These are phyloP conservation scores for Scaptomyza cyrtandrae DNA, from an alignment of 2,888 invertebrate genomes.

Conservation along the genomic window DNA sequence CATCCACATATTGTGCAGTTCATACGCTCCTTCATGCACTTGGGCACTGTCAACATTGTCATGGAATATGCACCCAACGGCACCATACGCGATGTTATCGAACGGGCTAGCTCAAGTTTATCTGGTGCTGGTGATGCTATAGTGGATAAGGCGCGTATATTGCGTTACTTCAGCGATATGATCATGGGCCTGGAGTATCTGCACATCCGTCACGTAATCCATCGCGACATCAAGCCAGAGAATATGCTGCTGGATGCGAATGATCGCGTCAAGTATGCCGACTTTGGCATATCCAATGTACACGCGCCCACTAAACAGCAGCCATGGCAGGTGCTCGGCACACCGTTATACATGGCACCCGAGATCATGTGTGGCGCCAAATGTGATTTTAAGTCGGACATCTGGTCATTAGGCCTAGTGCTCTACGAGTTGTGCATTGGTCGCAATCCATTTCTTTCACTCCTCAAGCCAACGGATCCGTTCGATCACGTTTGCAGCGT, in stretches of 20 bases:
- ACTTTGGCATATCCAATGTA: constrained; percentile 87
- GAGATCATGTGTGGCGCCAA: constrained; percentile 88
- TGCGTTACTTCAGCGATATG: constrained; percentile 84
- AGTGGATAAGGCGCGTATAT: constrained; percentile 62
- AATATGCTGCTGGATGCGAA: constrained; percentile 89
- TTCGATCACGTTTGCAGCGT: constrained; percentile 62
- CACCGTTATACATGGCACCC: constrained; percentile 91
- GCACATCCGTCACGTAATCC: constrained; percentile 85
- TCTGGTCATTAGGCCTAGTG: constrained; percentile 90
- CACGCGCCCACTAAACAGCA: constrained; percentile 64
- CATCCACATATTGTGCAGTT: constrained; percentile 83
- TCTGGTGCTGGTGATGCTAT: constrained; percentile 13
- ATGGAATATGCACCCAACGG: constrained; percentile 83
- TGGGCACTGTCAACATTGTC: constrained; percentile 80
- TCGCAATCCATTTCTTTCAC: constrained; percentile 66
- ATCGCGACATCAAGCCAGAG: constrained; percentile 90
- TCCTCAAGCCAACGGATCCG: constrained; percentile 52
- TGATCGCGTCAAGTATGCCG: constrained; percentile 89
- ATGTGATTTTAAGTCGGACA: constrained; percentile 89
- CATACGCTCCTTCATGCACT: constrained; percentile 75
- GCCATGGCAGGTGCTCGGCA: constrained; percentile 84
- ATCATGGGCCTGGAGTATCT: constrained; percentile 83
- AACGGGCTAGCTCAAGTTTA: constrained; percentile 8
- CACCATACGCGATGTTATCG: constrained; percentile 78
- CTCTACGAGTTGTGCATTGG: constrained; percentile 87